phyloP scores from a whole-genome alignment of 2,888 invertebrate genomes.

The Ypsolopha sequella region DNA sequence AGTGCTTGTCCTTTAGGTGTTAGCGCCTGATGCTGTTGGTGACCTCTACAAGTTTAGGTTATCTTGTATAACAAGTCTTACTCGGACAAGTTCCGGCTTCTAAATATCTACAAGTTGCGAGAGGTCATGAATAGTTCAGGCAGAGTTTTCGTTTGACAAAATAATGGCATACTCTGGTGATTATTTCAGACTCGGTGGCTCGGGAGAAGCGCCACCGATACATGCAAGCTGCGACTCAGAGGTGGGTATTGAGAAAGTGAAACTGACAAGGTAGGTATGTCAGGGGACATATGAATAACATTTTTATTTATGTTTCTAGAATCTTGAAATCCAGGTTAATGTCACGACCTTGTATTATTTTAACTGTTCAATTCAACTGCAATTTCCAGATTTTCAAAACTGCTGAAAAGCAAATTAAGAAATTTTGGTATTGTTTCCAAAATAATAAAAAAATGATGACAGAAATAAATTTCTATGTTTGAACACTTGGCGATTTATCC shows the following conservation, averaged over 20 bases:
- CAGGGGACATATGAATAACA: too few species aligned
- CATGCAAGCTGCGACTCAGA: slow-evolving; percentile 31
- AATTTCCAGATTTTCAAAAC: too few species aligned
- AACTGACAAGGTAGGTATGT: neutral
- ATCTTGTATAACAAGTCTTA: neutral
- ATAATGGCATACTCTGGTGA: slow-evolving; percentile 68
- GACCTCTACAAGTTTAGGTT: slow-evolving; percentile 20
- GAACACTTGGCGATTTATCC: too few species aligned
- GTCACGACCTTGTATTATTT: too few species aligned
- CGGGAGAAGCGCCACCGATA: slow-evolving; percentile 45
- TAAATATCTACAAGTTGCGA: slow-evolving; percentile 2
- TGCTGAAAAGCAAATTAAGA: too few species aligned
- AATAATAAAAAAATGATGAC: too few species aligned
- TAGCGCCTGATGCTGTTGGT: slow-evolving; percentile 32
- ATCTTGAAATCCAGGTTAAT: too few species aligned
- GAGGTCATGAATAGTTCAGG: slow-evolving; percentile 35
- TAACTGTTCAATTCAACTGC: too few species aligned
- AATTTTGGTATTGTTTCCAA: too few species aligned
- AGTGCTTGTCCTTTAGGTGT: slow-evolving; percentile 6
- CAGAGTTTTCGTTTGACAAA: slow-evolving; percentile 36
- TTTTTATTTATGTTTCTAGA: too few species aligned
- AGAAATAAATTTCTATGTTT: too few species aligned
- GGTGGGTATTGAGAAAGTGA: slow-evolving; percentile 37
- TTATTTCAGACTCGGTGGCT: slow-evolving; percentile 67
- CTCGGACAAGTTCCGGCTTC: neutral